Base-by-base conservation (phyloP, 2,888 invertebrate species). In the Agriopis marginaria region DNA sequence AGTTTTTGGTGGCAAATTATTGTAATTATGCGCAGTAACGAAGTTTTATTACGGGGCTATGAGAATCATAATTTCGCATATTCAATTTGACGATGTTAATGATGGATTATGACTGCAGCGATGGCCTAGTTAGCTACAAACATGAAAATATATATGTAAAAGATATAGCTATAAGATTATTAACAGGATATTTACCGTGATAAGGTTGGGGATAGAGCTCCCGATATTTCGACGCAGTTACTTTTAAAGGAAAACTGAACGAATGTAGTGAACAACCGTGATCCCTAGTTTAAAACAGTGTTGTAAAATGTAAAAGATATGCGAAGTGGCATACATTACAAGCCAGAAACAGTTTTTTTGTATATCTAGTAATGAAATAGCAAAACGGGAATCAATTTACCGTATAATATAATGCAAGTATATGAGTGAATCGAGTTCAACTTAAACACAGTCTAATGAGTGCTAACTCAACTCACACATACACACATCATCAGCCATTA, bases 21-120 rank as follows among this genome's bases (percentile, higher is more conserved):
- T 58, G 39, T 66, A 53, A 61, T 64, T 61, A 68, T 45, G 44
- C 0, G 32, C 60, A 54, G 39, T 68, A 12, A 62, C 44, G 23
- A 42, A 56, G 42, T 39, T 67, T 56, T 62, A 62, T 42, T 59
- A 53, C 12, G 14, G 50, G 32, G 44, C n/a, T 45, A 45, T 45
- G 53, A 32, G 44, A 62, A 40, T 6, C 17, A 50, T 42, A 7
- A n/a, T 45, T 12, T 7, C 12, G 23, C 12, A 14, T 10, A 58
- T 62, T 62, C 53, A 62, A 62, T 53, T 62, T 17, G 62, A 14
- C 39, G 49, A 60, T 49, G 17, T 7, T 56, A 45, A 45, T 58
- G 23, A 58, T 10, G n/a, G 23, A 32, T 45, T 45, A 12, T 55
- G n/a, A 39, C 8, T 8, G 9, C 3, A 10, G 4, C 9, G 11